These are phyloP conservation scores for Zalophus californianus DNA, from an alignment of 2,797 vertebrate genomes.

Conservation along the genomic window DNA sequence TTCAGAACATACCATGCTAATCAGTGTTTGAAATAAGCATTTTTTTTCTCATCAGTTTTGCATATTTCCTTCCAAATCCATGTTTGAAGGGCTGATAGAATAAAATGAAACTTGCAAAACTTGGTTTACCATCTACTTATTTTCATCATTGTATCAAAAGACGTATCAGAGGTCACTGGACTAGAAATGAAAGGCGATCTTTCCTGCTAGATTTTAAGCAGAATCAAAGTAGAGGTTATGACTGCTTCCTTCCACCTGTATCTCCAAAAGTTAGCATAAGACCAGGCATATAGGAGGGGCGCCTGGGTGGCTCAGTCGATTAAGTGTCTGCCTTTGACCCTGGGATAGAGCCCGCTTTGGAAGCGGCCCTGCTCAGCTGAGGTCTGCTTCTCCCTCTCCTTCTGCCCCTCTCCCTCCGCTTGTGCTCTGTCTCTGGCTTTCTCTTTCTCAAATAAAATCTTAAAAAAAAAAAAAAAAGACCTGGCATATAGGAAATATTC, in stretches of 20 bases:
- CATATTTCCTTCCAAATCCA: conserved; percentile 45
- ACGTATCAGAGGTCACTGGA: not conserved
- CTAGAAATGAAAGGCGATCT: not conserved
- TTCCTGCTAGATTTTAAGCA: not conserved
- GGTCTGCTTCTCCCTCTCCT: too few species aligned
- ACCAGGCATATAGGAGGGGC: not conserved
- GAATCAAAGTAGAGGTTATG: not conserved
- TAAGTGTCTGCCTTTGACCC: too few species aligned
- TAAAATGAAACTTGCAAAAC: conserved; percentile 37
- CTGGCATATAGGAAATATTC: not conserved
- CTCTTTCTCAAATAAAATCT: too few species aligned
- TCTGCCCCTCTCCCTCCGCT: too few species aligned
- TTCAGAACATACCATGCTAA: conserved; percentile 36
- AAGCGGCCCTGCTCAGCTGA: too few species aligned
- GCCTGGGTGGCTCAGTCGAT: too few species aligned
- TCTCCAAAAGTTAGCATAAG: not conserved
- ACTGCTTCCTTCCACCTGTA: not conserved
- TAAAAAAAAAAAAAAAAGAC: not conserved
- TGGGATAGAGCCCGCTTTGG: too few species aligned
- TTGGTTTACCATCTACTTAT: not conserved
- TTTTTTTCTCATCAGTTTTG: conserved; percentile 55
- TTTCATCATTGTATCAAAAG: conserved; percentile 34
- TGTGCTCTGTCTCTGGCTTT: too few species aligned
- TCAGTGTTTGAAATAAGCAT: conserved; percentile 67
- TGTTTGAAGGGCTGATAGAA: not conserved